A percentile compares a stretch with the other conserved stretches of the same genome.
Conservation (phyloP, 2,888 invertebrate species). For the Atethmia centrago region DNA sequence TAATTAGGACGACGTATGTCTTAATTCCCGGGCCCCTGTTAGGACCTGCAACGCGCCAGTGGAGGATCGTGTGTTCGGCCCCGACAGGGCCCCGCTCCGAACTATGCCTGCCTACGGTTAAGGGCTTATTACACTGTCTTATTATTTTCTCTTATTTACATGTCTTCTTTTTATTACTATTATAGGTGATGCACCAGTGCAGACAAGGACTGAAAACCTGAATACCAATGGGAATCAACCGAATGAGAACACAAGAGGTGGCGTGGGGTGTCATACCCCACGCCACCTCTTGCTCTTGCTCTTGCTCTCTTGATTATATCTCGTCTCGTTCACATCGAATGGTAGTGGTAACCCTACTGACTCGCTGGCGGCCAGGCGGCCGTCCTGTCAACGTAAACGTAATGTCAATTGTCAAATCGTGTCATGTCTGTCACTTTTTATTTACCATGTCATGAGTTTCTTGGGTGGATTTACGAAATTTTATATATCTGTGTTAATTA, state of each 20-base stretch:
- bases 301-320: background rate
- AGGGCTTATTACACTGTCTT: background rate
- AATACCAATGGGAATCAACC: background rate
- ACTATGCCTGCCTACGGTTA: background rate
- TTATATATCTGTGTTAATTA: slow-evolving; percentile 42
- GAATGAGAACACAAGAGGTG: background rate
- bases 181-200: background rate
- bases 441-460: slow-evolving; percentile 66
- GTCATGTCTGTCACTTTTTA: slow-evolving; percentile 60
- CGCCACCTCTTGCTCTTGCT: too few relatives aligned
- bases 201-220: background rate
- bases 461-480: slow-evolving; percentile 65
- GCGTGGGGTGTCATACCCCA: background rate
- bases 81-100: background rate
- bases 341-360: background rate
- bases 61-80: background rate
- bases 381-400: background rate
- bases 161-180: background rate
- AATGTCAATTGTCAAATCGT: slow-evolving; percentile 46
- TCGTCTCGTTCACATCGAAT: too few relatives aligned
- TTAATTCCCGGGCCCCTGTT: too few relatives aligned
- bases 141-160: background rate
- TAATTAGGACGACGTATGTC: too few relatives aligned
- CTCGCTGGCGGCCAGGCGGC: background rate
- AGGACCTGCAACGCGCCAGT: background rate